Evolutionary conservation across 1,140 invertebrate species (phyloP).

Genomic region (Diachasmimorpha longicaudata): DNA sequence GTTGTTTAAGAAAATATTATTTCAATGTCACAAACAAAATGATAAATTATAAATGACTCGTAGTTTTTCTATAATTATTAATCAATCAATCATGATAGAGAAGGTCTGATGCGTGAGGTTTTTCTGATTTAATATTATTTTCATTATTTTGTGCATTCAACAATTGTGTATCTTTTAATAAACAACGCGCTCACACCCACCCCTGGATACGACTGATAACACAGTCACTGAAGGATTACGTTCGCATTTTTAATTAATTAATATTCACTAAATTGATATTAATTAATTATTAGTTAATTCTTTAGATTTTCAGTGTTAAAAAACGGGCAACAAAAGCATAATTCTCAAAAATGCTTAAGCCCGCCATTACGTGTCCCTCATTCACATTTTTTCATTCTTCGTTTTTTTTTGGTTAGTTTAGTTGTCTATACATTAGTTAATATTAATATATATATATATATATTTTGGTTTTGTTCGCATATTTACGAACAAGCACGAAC

Average conservation of each 20-base stretch:
- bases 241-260: neutral
- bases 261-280: constrained; percentile 6
- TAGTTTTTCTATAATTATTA: too few species aligned
- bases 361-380: constrained; percentile 26
- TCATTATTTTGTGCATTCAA: constrained; percentile 19
- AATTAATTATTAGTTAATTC: neutral
- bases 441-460: constrained; percentile 15
- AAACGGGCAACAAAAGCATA: constrained; percentile 40
- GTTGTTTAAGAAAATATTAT: neutral
- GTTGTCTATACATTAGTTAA: constrained; percentile 11
- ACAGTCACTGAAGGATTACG: neutral
- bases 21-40: neutral
- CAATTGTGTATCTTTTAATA: constrained; percentile 13
- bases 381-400: neutral
- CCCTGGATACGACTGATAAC: neutral
- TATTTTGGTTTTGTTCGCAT: constrained; percentile 24
- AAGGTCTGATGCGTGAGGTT: neutral
- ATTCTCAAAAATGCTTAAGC: constrained; percentile 38
- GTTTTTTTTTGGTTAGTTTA: constrained; percentile 8
- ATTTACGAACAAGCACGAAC: constrained; percentile 45
- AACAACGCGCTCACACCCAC: constrained; percentile 17
- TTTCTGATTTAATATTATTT: neutral
- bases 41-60: neutral
- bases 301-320: neutral
- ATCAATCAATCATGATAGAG: neutral